Conservation (phyloP, 2,888 invertebrate genomes). For the Cinara cedri region DNA sequence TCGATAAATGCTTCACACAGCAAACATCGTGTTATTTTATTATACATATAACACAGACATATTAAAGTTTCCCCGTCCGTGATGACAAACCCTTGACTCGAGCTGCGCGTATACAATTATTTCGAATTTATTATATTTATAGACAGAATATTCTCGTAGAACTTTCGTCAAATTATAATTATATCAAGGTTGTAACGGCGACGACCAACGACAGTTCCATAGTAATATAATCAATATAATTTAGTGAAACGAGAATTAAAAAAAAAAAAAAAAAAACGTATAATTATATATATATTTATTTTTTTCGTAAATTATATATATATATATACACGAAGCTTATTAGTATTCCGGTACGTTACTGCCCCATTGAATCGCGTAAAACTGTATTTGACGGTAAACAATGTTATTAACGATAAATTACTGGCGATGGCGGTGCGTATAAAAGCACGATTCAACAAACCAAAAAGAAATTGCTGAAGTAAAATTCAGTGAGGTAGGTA, state of each 20-base stretch:
- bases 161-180: not conserved
- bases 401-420: slow-evolving; percentile 6
- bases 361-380: not conserved
- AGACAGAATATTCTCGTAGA: not conserved
- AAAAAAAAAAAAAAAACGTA: not conserved
- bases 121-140: too few relatives aligned
- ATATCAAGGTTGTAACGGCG: too few relatives aligned
- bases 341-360: not conserved
- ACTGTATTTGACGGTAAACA: not conserved
- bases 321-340: not conserved
- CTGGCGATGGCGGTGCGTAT: not conserved
- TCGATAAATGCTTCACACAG: not conserved
- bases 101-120: not conserved
- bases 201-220: not conserved
- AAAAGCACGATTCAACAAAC: not conserved
- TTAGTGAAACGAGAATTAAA: too few relatives aligned
- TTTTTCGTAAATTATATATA: too few relatives aligned
- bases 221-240: not conserved
- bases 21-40: not conserved
- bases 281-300: too few relatives aligned
- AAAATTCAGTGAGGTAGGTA: not conserved
- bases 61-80: not conserved
- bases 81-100: not conserved
- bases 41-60: not conserved
- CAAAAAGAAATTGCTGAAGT: not conserved